phyloP scores from a whole-genome alignment of 2,797 vertebrate genomes.

The Brachyrhaphis roseni region DNA sequence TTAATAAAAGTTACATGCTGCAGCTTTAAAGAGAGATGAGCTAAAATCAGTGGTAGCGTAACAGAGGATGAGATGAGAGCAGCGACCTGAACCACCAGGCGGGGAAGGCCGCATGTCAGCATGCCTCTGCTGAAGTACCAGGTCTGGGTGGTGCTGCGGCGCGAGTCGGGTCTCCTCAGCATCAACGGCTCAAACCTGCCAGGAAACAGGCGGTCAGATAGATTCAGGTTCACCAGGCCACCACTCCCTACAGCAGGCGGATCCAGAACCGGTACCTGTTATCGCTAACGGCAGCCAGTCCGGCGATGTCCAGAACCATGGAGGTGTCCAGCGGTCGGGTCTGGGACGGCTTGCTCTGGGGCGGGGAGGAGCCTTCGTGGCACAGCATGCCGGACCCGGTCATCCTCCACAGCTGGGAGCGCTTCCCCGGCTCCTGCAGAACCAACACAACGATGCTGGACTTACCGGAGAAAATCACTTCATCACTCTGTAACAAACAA shows the following conservation, averaged over 20 bases:
- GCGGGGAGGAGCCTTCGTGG: constrained; percentile 95
- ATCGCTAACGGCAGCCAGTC: constrained; percentile 93
- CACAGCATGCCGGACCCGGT: constrained; percentile 90
- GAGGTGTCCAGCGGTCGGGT: constrained; percentile 85
- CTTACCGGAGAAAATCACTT: not conserved
- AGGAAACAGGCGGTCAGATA: not conserved
- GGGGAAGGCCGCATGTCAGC: constrained; percentile 91
- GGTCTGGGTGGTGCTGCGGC: constrained; percentile 94
- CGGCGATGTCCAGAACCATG: constrained; percentile 93
- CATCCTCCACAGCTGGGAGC: constrained; percentile 98
- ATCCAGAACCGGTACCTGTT: constrained; percentile 84
- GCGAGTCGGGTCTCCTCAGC: constrained; percentile 89
- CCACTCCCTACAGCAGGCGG: no score
- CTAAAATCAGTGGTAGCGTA: not conserved
- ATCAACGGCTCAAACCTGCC: constrained; percentile 92
- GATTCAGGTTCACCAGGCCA: no score
- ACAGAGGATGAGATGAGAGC: not conserved
- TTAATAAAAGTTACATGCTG: not conserved
- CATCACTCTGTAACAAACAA: not conserved
- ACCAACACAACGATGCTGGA: not conserved
- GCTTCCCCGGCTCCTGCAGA: constrained; percentile 93
- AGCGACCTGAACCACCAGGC: constrained; percentile 92
- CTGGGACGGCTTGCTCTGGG: constrained; percentile 88
- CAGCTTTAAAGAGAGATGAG: not conserved
- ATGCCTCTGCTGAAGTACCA: constrained; percentile 93